phyloP scores from a whole-genome alignment of 2,797 vertebrate species.

The Syngnathus rostellatus region DNA sequence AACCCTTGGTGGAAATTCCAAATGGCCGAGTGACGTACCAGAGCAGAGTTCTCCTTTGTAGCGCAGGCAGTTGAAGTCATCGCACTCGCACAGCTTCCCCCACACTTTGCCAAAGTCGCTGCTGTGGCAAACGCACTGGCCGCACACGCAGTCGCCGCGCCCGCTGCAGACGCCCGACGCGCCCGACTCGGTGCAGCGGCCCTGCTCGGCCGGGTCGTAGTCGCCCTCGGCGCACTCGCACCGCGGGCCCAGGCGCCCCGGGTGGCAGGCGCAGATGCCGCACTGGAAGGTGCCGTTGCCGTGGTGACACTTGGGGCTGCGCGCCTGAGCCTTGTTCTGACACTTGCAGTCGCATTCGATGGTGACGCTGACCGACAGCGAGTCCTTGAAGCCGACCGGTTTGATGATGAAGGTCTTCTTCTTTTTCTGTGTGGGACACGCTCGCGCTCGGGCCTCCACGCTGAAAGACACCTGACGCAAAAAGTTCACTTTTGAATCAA shows the following conservation, averaged over 20 bases:
- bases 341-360: constrained; percentile 86
- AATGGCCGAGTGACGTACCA: constrained; percentile 67
- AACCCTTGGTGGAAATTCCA: background rate
- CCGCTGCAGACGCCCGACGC: constrained; percentile 76
- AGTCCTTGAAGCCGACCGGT: constrained; percentile 92
- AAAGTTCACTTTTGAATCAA: background rate
- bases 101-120: constrained; percentile 90
- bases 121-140: constrained; percentile 90
- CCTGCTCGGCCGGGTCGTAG: constrained; percentile 78
- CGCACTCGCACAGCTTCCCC: constrained; percentile 93
- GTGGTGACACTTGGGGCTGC: constrained; percentile 73
- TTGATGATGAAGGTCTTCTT: constrained; percentile 93
- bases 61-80: constrained; percentile 94
- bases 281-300: constrained; percentile 92
- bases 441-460: constrained; percentile 84
- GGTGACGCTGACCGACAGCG: constrained; percentile 75
- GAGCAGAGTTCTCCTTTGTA: constrained; percentile 96
- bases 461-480: constrained; percentile 87
- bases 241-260: constrained; percentile 80
- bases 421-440: constrained; percentile 77
- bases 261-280: constrained; percentile 83
- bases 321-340: constrained; percentile 63
- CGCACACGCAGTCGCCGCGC: constrained; percentile 89
- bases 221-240: constrained; percentile 93
- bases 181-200: constrained; percentile 71